Conservation (phyloP, 2,113 vertebrate genomes). For the Chaenogobius annularis region DNA sequence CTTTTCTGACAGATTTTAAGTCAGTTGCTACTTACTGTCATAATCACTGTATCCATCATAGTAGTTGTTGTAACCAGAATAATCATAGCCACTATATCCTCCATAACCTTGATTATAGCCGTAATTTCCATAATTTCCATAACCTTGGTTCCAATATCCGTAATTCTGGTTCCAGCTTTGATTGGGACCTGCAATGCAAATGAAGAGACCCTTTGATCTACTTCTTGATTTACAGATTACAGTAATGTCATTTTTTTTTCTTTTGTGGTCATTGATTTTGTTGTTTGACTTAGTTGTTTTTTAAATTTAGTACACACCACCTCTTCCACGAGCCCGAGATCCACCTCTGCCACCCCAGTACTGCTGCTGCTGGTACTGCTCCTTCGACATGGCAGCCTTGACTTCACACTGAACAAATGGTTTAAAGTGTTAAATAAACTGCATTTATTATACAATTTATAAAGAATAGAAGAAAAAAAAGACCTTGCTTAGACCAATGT, state of each 20-base stretch:
- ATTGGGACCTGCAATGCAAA: constrained; percentile 83
- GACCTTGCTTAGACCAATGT: constrained; percentile 98
- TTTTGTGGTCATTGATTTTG: background rate
- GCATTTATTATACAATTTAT: background rate
- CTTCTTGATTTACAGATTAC: background rate
- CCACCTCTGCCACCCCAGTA: constrained; percentile 94
- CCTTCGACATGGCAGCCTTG: constrained; percentile 98
- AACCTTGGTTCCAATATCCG: constrained; percentile 97
- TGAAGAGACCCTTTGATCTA: background rate
- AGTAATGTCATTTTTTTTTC: background rate
- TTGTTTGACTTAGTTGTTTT: background rate
- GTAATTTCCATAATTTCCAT: constrained; percentile 83
- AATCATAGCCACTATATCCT: constrained; percentile 96
- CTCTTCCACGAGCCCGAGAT: constrained; percentile 89
- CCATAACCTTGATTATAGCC: constrained; percentile 98
- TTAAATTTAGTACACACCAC: constrained; percentile 72
- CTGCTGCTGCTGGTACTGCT: constrained; percentile 97
- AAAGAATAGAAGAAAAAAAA: background rate
- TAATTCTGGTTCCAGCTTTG: constrained; percentile 98
- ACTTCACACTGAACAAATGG: constrained; percentile 88
- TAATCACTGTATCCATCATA: constrained; percentile 98
- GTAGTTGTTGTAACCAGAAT: constrained; percentile 98
- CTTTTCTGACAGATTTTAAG: constrained; percentile 28
- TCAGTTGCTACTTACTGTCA: constrained; percentile 86
- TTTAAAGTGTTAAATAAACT: background rate